Conservation (phyloP, 2,888 invertebrate genomes). For the Apamea monoglypha region DNA sequence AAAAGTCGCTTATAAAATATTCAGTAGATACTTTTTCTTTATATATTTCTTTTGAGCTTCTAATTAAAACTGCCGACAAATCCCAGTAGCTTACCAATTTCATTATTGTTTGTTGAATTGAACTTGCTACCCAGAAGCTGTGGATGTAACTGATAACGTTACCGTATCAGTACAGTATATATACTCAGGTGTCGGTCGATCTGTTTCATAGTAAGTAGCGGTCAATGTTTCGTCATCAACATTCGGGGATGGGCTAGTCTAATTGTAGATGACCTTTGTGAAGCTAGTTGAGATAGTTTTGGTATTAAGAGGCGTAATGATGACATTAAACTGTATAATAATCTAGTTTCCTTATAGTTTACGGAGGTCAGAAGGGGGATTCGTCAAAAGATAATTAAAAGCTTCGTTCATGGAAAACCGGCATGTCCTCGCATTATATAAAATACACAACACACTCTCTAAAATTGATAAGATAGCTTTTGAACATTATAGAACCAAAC, state of each 20-base stretch:
- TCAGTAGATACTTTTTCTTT: too few species aligned
- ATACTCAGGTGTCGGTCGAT: conserved; percentile 73
- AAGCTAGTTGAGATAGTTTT: conserved; percentile 24
- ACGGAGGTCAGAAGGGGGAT: conserved; percentile 28
- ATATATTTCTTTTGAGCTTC: too few species aligned
- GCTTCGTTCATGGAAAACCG: background rate
- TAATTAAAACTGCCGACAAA: background rate
- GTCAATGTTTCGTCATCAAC: conserved; percentile 80
- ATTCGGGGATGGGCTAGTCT: conserved; percentile 80
- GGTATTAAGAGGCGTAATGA: conserved; percentile 36
- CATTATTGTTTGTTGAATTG: conserved; percentile 70
- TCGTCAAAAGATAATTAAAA: background rate
- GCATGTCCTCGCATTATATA: background rate
- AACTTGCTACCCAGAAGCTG: conserved; percentile 72
- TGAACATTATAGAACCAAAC: too few species aligned
- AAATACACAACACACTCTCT: too few species aligned
- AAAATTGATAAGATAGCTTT: background rate
- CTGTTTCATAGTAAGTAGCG: conserved; percentile 71
- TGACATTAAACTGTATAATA: conserved; percentile 23
- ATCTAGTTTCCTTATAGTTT: conserved; percentile 39
- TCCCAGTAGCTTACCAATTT: conserved; percentile 77
- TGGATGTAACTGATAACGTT: conserved; percentile 81
- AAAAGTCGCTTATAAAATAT: too few species aligned
- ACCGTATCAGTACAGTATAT: conserved; percentile 80
- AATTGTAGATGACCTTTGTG: conserved; percentile 71